A percentile compares a stretch with the other conserved stretches of the same genome.
Conservation (phyloP, 2,113 vertebrate species). For the Myodes glareolus region DNA sequence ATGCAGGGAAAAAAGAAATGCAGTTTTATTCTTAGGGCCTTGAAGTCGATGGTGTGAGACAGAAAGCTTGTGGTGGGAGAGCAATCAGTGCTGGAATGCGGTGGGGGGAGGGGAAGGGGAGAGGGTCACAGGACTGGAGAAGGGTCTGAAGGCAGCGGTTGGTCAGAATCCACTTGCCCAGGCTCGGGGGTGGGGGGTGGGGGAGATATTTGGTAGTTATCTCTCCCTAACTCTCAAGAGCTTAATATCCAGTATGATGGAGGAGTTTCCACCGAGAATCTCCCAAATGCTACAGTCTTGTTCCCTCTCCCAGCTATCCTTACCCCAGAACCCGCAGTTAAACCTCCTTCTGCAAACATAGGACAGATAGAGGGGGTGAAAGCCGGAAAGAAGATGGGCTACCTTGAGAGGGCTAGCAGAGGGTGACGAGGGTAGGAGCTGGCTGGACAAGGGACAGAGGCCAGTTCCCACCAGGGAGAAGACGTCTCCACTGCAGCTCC, state of each 20-base stretch:
- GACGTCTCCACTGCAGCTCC: neutral
- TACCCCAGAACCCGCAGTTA: neutral
- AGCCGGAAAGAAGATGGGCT: neutral
- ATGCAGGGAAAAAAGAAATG: neutral
- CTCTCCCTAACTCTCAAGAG: neutral
- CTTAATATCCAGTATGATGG: neutral
- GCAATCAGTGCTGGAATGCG: neutral
- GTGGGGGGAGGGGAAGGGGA: neutral
- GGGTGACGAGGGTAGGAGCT: neutral
- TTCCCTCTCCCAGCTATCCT: too few species aligned
- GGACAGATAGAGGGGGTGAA: neutral
- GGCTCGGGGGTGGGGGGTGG: neutral
- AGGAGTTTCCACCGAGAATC: neutral
- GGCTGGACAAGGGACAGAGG: neutral
- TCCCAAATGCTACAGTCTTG: neutral
- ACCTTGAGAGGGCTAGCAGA: neutral
- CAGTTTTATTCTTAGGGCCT: neutral
- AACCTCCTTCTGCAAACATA: neutral
- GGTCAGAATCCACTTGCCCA: neutral
- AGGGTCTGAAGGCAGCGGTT: accelerated
- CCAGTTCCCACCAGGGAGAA: neutral
- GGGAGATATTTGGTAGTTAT: neutral
- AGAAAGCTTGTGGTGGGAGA: neutral
- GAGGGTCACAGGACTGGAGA: neutral
- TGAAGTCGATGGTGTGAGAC: neutral